These are phyloP conservation scores for Phoxinus phoxinus DNA, from an alignment of 2,113 vertebrate genomes.

Conservation along the genomic window DNA sequence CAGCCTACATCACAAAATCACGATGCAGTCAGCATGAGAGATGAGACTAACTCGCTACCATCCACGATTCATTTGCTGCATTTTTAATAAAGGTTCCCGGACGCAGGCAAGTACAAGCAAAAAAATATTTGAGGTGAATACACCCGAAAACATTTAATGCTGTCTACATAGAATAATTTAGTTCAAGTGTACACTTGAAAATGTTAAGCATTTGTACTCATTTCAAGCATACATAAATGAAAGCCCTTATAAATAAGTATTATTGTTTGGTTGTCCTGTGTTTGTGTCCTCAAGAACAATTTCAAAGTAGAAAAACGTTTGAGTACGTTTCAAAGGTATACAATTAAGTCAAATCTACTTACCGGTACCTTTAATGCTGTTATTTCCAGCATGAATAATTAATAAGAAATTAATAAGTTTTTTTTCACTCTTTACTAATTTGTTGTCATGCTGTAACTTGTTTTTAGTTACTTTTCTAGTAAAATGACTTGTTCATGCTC, in stretches of 20 bases:
- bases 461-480: background rate
- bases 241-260: background rate
- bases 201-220: background rate
- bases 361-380: too few species aligned
- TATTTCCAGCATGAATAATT: background rate
- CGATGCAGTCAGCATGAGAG: conserved; percentile 30
- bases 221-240: background rate
- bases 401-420: background rate
- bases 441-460: background rate
- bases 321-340: too few species aligned
- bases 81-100: background rate
- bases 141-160: background rate
- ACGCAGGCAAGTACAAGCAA: background rate
- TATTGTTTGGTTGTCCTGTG: background rate
- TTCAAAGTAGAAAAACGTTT: background rate
- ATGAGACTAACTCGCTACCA: background rate
- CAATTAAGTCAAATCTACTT: too few species aligned
- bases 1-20: conserved; percentile 24
- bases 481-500: background rate
- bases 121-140: background rate
- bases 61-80: background rate
- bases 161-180: background rate
- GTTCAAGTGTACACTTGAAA: background rate
- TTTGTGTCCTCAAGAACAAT: background rate
- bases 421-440: background rate